Base-by-base conservation (phyloP, 2,113 vertebrate genomes). In the Forbesichthys agassizii region DNA sequence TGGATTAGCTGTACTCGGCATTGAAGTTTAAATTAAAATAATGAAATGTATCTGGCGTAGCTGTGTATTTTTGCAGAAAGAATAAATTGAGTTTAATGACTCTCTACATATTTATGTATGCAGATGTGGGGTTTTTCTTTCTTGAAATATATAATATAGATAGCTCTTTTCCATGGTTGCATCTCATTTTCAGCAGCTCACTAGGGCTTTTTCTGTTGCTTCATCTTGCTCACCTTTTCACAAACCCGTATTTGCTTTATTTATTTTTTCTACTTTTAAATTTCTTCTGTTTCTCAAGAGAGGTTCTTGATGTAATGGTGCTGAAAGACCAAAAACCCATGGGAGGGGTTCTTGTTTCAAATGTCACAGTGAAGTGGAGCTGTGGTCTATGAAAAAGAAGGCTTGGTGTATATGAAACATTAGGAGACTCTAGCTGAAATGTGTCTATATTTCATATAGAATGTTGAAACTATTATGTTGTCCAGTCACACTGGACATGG, bases 61-160 rank as follows among this genome's bases (percentile, higher is more conserved):
- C 55, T 51, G 27, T 76, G 70, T 13, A 69, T 1, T 57, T 70
- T 9, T 67, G 66, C 72, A 64, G 11, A 61, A 64, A 66, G 66
- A 77, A 86, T 82, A 74, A 77, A 73, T 81, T 79, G 64, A 73
- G 61, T 64, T 71, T 72, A 77, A 84, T n/a, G 59, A 78, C 59
- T 78, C 59, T 18, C 55, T 77, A 63, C 78, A 79, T 80, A 81
- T 87, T 42, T 68, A 83, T 83, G 68, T 81, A 80, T 86, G 81
- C 69, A 84, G 63, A 68, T 74, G 64, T 74, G 51, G 20, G 36
- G 48, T 16, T 33, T 64, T 68, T 48, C 71, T 74, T 80, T 60
- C 20, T 66, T 74, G 27, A 27, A 27, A 27, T 27, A 27, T 27
- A 27, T 2, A 73, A 80, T 68, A 71, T 74, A 68, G 14, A 81